Conservation (phyloP, 2,888 invertebrate species). For the Torymus tubicola region DNA sequence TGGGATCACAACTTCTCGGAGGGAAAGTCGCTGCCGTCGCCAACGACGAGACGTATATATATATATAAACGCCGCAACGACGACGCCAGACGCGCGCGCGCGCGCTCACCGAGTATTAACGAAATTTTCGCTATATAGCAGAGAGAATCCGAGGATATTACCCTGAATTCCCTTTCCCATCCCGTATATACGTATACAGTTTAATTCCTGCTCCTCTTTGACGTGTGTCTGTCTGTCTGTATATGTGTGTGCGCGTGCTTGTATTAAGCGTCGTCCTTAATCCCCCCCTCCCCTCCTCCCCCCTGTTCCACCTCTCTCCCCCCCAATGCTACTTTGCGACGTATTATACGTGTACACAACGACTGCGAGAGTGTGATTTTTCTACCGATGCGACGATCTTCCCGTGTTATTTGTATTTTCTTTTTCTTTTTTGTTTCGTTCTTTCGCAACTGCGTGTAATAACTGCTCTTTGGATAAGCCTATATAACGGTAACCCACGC, state of each 20-base stretch:
- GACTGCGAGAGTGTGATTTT: constrained; percentile 36
- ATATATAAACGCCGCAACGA: no score
- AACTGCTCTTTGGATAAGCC: no score
- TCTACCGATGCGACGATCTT: constrained; percentile 14
- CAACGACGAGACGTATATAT: no score
- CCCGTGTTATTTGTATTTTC: background rate
- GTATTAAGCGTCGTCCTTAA: no score
- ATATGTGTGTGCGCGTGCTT: no score
- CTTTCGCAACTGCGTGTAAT: background rate
- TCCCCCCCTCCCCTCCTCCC: no score
- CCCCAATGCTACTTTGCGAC: no score
- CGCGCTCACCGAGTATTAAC: constrained; percentile 44
- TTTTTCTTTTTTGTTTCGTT: constrained; percentile 2
- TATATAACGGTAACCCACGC: no score
- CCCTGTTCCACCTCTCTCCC: no score
- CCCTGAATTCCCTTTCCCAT: constrained; percentile 33
- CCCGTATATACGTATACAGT: constrained; percentile 25
- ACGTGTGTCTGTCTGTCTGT: no score
- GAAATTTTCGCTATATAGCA: constrained; percentile 39
- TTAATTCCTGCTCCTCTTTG: constrained; percentile 9
- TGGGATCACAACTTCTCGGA: constrained; percentile 2
- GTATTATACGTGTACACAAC: background rate
- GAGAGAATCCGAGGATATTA: constrained; percentile 26
- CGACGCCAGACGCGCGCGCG: constrained; percentile 1
- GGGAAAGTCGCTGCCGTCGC: background rate